These are phyloP conservation scores for Mionectes macconnelli DNA, from an alignment of 2,113 vertebrate genomes.

Conservation along the genomic window DNA sequence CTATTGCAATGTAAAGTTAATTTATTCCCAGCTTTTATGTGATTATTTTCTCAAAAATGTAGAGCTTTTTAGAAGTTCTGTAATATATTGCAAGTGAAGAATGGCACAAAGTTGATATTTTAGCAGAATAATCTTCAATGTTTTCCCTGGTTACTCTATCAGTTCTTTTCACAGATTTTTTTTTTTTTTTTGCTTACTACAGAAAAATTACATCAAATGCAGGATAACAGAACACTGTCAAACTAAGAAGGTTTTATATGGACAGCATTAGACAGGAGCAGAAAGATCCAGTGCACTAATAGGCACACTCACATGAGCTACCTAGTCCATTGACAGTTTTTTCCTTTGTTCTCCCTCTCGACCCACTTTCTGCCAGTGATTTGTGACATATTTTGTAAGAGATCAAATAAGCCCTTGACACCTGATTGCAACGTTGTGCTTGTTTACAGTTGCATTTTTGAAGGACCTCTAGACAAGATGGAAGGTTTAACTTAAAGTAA, in stretches of 20 bases:
- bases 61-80: neutral
- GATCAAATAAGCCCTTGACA: conserved; percentile 95
- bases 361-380: conserved; percentile 89
- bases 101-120: neutral
- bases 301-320: conserved; percentile 85
- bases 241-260: conserved; percentile 65
- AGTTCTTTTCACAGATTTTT: conserved; percentile 31
- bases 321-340: conserved; percentile 86
- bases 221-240: conserved; percentile 75
- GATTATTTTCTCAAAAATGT: neutral
- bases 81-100: neutral
- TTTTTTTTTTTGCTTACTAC: conserved; percentile 52
- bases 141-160: conserved; percentile 49
- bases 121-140: neutral
- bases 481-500: conserved; percentile 89
- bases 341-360: conserved; percentile 87
- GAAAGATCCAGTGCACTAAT: conserved; percentile 81
- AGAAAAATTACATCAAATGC: conserved; percentile 78
- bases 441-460: conserved; percentile 91
- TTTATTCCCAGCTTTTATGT: neutral
- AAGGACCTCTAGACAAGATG: conserved; percentile 85
- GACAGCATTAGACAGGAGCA: conserved; percentile 75
- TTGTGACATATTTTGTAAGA: conserved; percentile 90
- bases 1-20: neutral
- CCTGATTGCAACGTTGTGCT: conserved; percentile 89